A percentile compares a stretch with the other conserved stretches of the same genome.
phyloP scores from a whole-genome alignment of 2,888 invertebrate genomes.

The Acronicta aceris region DNA sequence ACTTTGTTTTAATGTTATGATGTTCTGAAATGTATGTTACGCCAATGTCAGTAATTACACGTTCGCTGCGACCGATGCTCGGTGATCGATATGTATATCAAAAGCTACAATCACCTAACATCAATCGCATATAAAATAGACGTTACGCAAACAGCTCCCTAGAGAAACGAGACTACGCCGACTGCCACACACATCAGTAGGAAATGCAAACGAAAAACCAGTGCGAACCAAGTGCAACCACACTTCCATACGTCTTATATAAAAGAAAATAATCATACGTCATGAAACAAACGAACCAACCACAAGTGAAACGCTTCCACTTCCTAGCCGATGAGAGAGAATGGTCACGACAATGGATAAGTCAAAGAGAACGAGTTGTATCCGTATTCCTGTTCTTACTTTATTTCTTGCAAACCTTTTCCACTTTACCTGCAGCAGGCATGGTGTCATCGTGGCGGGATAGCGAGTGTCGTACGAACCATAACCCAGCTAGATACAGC shows the following conservation, averaged over 20 bases:
- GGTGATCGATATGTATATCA: slow-evolving; percentile 61
- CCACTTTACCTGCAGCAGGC: slow-evolving; percentile 85
- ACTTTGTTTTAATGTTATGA: slow-evolving; percentile 70
- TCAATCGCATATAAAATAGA: slow-evolving; percentile 68
- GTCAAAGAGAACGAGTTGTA: slow-evolving; percentile 77
- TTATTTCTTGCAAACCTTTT: slow-evolving; percentile 83
- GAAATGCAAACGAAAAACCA: slow-evolving; percentile 85
- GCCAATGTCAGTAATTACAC: slow-evolving; percentile 78
- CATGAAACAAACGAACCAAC: slow-evolving; percentile 53
- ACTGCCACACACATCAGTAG: slow-evolving; percentile 86
- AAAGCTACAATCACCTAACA: slow-evolving; percentile 69
- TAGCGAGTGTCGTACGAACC: slow-evolving; percentile 82
- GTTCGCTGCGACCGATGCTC: slow-evolving; percentile 73
- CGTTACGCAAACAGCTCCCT: slow-evolving; percentile 85
- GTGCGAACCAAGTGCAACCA: slow-evolving; percentile 58
- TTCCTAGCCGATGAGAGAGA: slow-evolving; percentile 84
- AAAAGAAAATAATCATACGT: slow-evolving; percentile 42
- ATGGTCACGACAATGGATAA: slow-evolving; percentile 84
- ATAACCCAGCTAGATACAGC: slow-evolving; percentile 84
- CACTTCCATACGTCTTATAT: slow-evolving; percentile 50
- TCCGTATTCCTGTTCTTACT: slow-evolving; percentile 81
- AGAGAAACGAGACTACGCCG: slow-evolving; percentile 82
- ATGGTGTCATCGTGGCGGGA: slow-evolving; percentile 78
- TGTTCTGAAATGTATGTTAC: slow-evolving; percentile 79
- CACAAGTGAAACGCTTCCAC: slow-evolving; percentile 81